Evolutionary conservation across 2,113 vertebrate species (phyloP).

Genomic region (Tauraco erythrolophus): DNA sequence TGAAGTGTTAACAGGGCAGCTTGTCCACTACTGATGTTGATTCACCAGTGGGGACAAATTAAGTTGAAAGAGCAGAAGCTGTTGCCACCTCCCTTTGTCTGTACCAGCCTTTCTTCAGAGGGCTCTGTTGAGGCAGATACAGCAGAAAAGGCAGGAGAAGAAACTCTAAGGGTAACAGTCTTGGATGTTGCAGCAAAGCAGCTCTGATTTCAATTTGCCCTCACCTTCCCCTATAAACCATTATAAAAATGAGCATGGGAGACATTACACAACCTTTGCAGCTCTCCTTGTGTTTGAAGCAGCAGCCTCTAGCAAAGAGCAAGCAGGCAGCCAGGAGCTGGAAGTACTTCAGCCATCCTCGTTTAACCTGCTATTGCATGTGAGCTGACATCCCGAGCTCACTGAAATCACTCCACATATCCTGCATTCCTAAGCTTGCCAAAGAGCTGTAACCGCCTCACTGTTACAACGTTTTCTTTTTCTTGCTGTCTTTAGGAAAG

Average conservation of each 20-base stretch:
- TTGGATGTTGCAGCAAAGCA: neutral
- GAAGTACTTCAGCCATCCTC: neutral
- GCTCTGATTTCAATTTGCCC: neutral
- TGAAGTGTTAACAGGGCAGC: neutral
- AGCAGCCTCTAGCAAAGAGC: neutral
- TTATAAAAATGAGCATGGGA: neutral
- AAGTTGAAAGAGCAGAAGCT: neutral
- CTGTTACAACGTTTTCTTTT: neutral
- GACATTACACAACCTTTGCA: neutral
- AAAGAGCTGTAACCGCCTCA: neutral
- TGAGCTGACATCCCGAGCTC: neutral
- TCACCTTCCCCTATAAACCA: neutral
- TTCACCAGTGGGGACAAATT: neutral
- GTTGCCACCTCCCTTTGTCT: neutral
- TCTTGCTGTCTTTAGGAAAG: neutral
- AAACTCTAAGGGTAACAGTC: neutral
- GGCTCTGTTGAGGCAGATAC: neutral
- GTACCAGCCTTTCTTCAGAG: neutral
- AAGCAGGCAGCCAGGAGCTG: neutral
- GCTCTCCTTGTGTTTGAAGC: neutral
- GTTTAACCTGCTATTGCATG: neutral
- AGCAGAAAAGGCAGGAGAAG: neutral
- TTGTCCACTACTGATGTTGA: neutral
- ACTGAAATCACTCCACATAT: neutral
- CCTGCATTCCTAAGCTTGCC: neutral